Base-by-base conservation (phyloP, 2,888 invertebrate species). In the Andrena bicolor region DNA sequence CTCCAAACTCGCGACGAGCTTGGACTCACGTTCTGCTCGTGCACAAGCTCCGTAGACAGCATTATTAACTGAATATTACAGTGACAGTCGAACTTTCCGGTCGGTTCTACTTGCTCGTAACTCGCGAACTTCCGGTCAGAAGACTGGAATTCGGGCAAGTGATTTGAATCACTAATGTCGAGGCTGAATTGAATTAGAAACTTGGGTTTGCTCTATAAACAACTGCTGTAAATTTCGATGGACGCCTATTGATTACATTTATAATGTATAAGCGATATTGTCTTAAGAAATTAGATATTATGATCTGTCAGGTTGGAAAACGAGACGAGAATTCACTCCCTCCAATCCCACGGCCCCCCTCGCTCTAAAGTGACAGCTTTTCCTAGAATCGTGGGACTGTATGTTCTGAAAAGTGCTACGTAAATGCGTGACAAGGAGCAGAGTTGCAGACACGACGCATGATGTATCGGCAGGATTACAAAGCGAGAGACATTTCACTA, bases 11-110 rank as follows among this genome's bases (percentile, higher is more conserved):
- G 48, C 64, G 66, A 63, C 64, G 73, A 35, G 66, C 69, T 26
- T 8, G 49, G 4, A 23, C 76, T 76, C 82, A 82, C 82, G 86
- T 86, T 51, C 66, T 51, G 4, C 30, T 7, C 71, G 51, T 58
- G 74, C 51, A 58, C 84, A 73, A 69, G 35, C 23, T 49, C 49
- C 28, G 70, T 48, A n/a, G 49, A 73, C 10, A 49, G 73, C 41
- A 72, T 86, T 87, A 89, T 87, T 87, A 85, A 72, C 64, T 61
- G 66, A 76, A 80, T 74, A 70, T 86, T 69, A 77, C 72, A n/a
- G 41, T 41, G 23, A 23, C 41, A 72, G 73, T 51, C 65, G 66
- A 71, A 85, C 74, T 78, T 83, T 41, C 71, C 58, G 68, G 8
- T 26, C 26, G 72, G 63, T n/a, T 35, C 23, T n/a, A 8, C 16